A percentile compares a stretch with the other conserved stretches of the same genome.
These are phyloP conservation scores for Synanthedon tipuliformis DNA, from an alignment of 2,888 invertebrate genomes.

Conservation along the genomic window DNA sequence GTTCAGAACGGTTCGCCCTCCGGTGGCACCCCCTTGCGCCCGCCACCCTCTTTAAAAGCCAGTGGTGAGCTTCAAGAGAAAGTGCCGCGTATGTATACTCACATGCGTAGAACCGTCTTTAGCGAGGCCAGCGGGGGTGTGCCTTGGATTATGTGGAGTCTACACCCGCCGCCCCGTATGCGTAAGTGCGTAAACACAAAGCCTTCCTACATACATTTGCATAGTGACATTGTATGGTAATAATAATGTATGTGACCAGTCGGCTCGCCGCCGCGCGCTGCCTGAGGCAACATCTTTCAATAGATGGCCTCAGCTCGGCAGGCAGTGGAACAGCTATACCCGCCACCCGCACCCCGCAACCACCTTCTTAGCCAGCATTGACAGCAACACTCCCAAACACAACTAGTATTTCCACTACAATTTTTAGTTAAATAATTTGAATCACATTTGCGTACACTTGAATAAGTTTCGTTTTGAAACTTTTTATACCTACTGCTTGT, in stretches of 20 bases:
- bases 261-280: conserved; percentile 28
- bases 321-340: conserved; percentile 13
- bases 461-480: not conserved
- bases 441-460: conserved; percentile 3
- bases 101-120: conserved; percentile 67
- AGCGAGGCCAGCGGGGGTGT: conserved; percentile 41
- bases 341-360: conserved; percentile 10
- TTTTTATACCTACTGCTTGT: not conserved
- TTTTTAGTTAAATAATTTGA: conserved; percentile 12
- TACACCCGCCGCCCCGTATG: conserved; percentile 53
- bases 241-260: conserved; percentile 70
- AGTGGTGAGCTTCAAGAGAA: conserved; percentile 73
- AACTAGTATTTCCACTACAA: conserved; percentile 19
- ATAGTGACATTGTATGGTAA: conserved; percentile 69
- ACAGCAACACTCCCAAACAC: conserved; percentile 6
- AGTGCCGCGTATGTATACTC: conserved; percentile 69
- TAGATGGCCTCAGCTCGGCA: conserved; percentile 33
- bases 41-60: conserved; percentile 69
- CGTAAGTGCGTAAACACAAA: conserved; percentile 69
- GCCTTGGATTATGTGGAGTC: conserved; percentile 62
- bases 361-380: conserved; percentile 12
- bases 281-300: conserved; percentile 56
- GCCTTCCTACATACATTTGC: conserved; percentile 68
- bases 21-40: conserved; percentile 32
- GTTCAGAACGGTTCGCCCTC: conserved; percentile 51